Evolutionary conservation across 2,797 vertebrate genomes (phyloP).

Genomic region (Falco peregrinus): DNA sequence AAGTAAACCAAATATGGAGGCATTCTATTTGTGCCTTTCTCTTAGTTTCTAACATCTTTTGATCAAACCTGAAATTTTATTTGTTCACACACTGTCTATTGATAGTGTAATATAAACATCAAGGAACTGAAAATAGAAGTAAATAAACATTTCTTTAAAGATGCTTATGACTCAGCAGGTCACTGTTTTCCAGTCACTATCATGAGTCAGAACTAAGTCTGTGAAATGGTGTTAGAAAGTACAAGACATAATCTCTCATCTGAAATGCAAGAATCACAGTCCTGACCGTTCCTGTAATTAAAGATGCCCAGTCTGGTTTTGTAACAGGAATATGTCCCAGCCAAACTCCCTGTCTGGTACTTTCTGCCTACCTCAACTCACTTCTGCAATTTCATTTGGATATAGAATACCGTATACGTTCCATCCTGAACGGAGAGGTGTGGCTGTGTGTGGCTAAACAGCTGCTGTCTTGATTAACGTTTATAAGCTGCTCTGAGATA

Average conservation of each 20-base stretch:
- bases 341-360: background rate
- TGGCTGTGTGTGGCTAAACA: background rate
- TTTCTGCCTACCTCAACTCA: background rate
- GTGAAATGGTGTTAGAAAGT: background rate
- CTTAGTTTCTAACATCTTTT: background rate
- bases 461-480: background rate
- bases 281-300: background rate
- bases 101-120: background rate
- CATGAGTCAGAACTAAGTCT: slow-evolving; percentile 30
- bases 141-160: slow-evolving; percentile 23
- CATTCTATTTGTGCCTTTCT: background rate
- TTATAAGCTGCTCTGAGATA: background rate
- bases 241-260: background rate
- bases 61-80: background rate
- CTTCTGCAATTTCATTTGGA: background rate
- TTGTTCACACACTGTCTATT: background rate
- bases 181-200: background rate
- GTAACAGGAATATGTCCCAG: background rate
- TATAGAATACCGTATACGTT: background rate
- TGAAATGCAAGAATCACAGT: background rate
- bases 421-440: background rate
- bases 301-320: background rate
- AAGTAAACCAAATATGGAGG: background rate
- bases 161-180: slow-evolving; percentile 12
- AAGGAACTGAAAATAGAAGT: background rate